phyloP scores from a whole-genome alignment of 2,113 vertebrate species.

The Copsychus sechellarum region DNA sequence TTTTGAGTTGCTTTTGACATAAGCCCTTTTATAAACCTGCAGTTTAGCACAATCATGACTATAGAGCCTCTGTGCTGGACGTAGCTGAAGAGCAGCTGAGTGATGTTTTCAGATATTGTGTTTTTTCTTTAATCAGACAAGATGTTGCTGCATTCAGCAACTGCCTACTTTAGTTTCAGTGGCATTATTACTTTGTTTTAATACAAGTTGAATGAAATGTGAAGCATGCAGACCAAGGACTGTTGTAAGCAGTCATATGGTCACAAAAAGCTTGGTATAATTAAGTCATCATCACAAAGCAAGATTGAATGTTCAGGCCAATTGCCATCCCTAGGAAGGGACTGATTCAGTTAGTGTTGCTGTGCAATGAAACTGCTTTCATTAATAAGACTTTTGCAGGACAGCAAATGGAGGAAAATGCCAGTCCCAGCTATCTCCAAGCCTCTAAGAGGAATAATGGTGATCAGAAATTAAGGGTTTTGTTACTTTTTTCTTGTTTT shows the following conservation, averaged over 20 bases:
- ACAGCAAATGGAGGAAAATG: not conserved
- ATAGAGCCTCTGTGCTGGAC: not conserved
- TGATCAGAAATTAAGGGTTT: not conserved
- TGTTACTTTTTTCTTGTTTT: not conserved
- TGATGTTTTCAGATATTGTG: not conserved
- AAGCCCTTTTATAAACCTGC: not conserved
- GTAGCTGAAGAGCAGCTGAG: not conserved
- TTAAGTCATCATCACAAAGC: not conserved
- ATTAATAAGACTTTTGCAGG: not conserved
- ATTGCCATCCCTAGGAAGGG: not conserved
- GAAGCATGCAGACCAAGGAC: not conserved
- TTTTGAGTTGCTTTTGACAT: constrained; percentile 23
- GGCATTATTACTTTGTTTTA: not conserved
- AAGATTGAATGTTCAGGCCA: not conserved
- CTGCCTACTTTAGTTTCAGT: not conserved
- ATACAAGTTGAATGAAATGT: not conserved
- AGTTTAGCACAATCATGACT: not conserved
- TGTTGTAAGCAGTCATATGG: not conserved
- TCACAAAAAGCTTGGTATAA: not conserved
- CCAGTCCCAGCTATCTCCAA: not conserved
- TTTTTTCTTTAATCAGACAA: not conserved
- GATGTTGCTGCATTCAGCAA: not conserved
- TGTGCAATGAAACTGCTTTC: not conserved
- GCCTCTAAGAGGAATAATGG: not conserved
- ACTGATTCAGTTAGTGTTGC: not conserved